Conservation (phyloP, 2,113 vertebrate genomes). For the Morone chrysops region DNA sequence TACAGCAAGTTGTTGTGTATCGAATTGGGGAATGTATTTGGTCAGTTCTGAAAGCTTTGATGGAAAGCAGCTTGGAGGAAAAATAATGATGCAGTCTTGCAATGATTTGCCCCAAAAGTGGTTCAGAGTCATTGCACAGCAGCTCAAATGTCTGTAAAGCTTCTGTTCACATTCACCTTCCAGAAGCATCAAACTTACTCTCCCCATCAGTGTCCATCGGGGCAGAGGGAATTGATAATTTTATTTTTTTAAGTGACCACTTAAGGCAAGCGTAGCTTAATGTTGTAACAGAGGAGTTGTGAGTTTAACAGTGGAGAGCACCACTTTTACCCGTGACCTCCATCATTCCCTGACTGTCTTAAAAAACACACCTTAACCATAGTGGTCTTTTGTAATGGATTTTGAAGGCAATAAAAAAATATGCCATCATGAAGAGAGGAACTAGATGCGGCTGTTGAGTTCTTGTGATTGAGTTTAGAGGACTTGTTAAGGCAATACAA, state of each 20-base stretch:
- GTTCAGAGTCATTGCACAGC: conserved; percentile 18
- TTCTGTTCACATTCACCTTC: conserved; percentile 25
- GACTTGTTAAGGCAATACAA: not conserved
- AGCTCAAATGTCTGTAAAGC: conserved; percentile 20
- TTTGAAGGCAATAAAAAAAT: not conserved
- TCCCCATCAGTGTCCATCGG: conserved; percentile 31
- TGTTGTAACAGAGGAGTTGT: not conserved
- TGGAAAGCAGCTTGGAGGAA: conserved; percentile 20
- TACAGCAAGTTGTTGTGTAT: not conserved
- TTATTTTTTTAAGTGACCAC: conserved; percentile 36
- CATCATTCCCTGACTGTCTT: too few species aligned
- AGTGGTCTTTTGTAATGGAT: too few species aligned
- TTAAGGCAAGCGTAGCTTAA: conserved; percentile 20
- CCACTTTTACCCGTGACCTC: not conserved
- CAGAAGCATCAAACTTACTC: conserved; percentile 23
- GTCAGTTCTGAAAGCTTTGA: conserved; percentile 17
- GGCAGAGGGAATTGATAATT: conserved; percentile 1
- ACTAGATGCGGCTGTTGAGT: not conserved
- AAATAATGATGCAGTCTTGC: conserved; percentile 43
- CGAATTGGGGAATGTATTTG: conserved; percentile 22
- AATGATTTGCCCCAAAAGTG: conserved; percentile 26
- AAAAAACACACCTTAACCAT: not conserved
- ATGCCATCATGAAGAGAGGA: not conserved
- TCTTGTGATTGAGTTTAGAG: not conserved
- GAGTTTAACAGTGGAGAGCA: not conserved